Base-by-base conservation (phyloP, 2,888 invertebrate species). In the Lycia hirtaria region DNA sequence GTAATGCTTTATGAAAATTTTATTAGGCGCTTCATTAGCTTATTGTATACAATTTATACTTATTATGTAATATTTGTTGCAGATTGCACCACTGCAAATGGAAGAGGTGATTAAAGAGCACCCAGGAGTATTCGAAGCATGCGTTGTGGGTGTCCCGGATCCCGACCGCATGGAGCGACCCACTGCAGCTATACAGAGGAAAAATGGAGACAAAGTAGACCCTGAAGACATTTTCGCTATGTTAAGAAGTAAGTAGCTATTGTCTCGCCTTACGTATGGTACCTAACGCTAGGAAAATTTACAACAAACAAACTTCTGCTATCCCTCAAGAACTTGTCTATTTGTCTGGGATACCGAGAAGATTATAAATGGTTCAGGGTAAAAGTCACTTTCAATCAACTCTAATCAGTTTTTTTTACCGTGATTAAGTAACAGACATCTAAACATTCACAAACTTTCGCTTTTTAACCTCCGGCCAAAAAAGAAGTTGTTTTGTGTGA, bases 11-110 rank as follows among this genome's bases (percentile, higher is more conserved):
- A n/a, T n/a, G n/a, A n/a, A n/a, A n/a, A n/a, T n/a, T n/a, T n/a
- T n/a, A n/a, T n/a, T n/a, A n/a, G n/a, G n/a, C n/a, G n/a, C n/a
- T n/a, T n/a, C n/a, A n/a, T 9, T 9, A 24, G 24, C 15, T 15
- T 4, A 33, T 9, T 33, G 2, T 33, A 15, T 15, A 12, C 12
- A 12, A 6, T 35, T 35, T n/a, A 1, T n/a, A 24, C 9, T 24
- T 24, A 7, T 24, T 24, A 22, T 22, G 5, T 24, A 24, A 7
- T 24, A 7, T 40, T 22, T 7, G 0, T 10, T 15, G 14, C 15
- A 81, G 80, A 66, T 82, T 20, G 76, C 81, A 0, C 81, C 81
- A 1, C 53, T 79, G 15, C 60, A 70, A 63, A 60, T 81, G 47
- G 81, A 82, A 62, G 73, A 72, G n/a, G 67, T 80, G 3, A 69